These are phyloP conservation scores for Crocuta crocuta DNA, from an alignment of 2,113 vertebrate species.

Conservation along the genomic window DNA sequence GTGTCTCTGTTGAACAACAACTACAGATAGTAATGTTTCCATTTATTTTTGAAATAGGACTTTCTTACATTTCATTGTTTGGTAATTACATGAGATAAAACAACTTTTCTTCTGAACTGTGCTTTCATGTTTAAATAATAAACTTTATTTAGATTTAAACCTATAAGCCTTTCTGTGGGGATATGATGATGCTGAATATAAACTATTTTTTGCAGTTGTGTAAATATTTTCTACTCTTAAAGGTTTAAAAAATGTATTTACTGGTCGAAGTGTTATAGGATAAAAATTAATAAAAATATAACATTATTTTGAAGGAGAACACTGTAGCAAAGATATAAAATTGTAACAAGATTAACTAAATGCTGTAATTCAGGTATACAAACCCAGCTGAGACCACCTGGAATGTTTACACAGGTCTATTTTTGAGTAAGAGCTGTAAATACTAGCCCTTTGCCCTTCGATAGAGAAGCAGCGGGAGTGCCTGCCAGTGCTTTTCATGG, in stretches of 20 bases:
- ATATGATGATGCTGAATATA: not conserved
- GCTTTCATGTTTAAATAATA: conserved; percentile 52
- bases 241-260: not conserved
- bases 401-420: not conserved
- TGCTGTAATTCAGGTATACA: not conserved
- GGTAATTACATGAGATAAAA: not conserved
- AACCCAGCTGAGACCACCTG: not conserved
- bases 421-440: not conserved
- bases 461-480: not conserved
- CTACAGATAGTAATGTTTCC: conserved; percentile 70
- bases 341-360: not conserved
- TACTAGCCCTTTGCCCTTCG: not conserved
- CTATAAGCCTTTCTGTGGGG: not conserved
- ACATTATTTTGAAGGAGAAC: not conserved
- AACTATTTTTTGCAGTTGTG: not conserved
- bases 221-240: not conserved
- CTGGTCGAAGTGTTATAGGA: not conserved
- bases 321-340: not conserved
- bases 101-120: not conserved
- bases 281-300: conserved; percentile 10
- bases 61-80: conserved; percentile 37
- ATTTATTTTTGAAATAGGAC: conserved; percentile 79
- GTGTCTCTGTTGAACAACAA: conserved; percentile 59
- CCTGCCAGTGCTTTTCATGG: not conserved
- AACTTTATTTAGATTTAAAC: conserved; percentile 34